phyloP scores from a whole-genome alignment of 2,888 invertebrate genomes.

The Caenorhabditis angaria region DNA sequence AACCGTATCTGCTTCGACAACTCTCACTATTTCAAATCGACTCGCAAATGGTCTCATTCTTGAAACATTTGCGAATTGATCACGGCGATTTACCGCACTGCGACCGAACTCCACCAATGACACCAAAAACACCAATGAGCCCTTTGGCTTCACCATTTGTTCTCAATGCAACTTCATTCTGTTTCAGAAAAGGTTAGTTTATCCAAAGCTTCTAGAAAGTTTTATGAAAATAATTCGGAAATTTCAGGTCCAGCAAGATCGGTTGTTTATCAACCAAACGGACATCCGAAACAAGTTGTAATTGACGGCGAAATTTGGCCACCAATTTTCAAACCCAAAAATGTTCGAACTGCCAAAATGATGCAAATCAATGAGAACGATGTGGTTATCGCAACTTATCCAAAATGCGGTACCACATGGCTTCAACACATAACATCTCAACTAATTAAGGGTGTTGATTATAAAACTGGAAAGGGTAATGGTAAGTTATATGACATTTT shows the following conservation, averaged over 20 bases:
- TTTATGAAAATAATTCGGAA: too few species aligned
- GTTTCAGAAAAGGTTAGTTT: conserved; percentile 49
- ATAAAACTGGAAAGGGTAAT: conserved; percentile 51
- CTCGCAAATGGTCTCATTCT: conserved; percentile 32
- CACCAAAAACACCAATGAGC: conserved; percentile 47
- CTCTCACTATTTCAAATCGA: not conserved
- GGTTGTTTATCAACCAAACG: conserved; percentile 60
- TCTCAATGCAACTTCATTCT: conserved; percentile 49
- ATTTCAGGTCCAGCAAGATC: conserved; percentile 49
- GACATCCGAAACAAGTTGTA: conserved; percentile 66
- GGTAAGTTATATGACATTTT: conserved; percentile 29
- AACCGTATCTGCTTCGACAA: not conserved
- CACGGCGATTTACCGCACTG: conserved; percentile 35
- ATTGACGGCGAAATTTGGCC: conserved; percentile 72
- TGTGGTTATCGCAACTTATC: conserved; percentile 71
- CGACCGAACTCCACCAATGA: conserved; percentile 43
- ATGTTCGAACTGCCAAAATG: conserved; percentile 65
- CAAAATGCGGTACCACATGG: conserved; percentile 72
- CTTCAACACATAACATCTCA: conserved; percentile 71
- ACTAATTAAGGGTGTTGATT: conserved; percentile 52
- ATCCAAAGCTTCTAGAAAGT: too few species aligned
- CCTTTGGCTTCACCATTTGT: conserved; percentile 53
- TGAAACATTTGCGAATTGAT: conserved; percentile 51
- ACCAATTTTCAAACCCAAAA: conserved; percentile 67
- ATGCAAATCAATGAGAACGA: conserved; percentile 61